Percentiles rank a stretch among this genome's conserved stretches.
These are phyloP conservation scores for Parazoanthus swiftii DNA, from an alignment of 92 coral and sea anemone genomes.

Conservation along the genomic window DNA sequence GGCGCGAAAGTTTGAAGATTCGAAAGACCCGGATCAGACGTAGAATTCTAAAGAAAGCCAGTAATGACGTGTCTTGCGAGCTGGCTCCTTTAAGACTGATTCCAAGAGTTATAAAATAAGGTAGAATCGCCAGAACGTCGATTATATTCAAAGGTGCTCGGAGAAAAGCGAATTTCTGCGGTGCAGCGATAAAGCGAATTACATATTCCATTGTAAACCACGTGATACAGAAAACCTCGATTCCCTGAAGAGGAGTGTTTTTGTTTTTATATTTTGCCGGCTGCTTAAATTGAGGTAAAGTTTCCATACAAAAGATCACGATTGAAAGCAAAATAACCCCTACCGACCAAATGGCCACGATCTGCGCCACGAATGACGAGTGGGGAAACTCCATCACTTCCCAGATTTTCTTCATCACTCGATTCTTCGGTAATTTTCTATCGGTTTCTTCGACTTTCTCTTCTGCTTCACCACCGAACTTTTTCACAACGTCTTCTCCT, in stretches of 20 bases:
- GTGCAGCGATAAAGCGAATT: slow-evolving; percentile 74
- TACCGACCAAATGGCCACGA: slow-evolving; percentile 82
- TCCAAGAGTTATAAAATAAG: slow-evolving; percentile 76
- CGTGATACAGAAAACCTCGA: slow-evolving; percentile 82
- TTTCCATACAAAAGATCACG: slow-evolving; percentile 83
- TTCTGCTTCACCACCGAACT: slow-evolving; percentile 58
- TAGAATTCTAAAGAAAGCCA: slow-evolving; percentile 78
- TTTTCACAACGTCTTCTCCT: slow-evolving; percentile 65
- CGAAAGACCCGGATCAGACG: slow-evolving; percentile 87
- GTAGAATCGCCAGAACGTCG: slow-evolving; percentile 81
- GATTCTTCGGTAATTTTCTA: slow-evolving; percentile 59
- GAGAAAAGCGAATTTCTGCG: slow-evolving; percentile 65
- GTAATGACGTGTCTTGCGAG: slow-evolving; percentile 44
- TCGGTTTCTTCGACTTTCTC: slow-evolving; percentile 39
- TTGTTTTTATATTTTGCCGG: slow-evolving; percentile 48
- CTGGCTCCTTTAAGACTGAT: slow-evolving; percentile 38
- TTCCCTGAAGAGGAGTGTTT: slow-evolving; percentile 62
- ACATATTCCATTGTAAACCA: slow-evolving; percentile 87
- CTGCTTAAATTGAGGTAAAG: slow-evolving; percentile 78
- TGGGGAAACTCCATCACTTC: slow-evolving; percentile 72
- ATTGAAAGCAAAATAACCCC: slow-evolving; percentile 84
- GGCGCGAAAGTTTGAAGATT: slow-evolving; percentile 86
- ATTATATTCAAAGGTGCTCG: slow-evolving; percentile 75
- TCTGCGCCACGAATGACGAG: slow-evolving; percentile 65
- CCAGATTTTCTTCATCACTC: slow-evolving; percentile 69